Conservation (phyloP, 2,797 vertebrate genomes). For the Sparidentex hasta region DNA sequence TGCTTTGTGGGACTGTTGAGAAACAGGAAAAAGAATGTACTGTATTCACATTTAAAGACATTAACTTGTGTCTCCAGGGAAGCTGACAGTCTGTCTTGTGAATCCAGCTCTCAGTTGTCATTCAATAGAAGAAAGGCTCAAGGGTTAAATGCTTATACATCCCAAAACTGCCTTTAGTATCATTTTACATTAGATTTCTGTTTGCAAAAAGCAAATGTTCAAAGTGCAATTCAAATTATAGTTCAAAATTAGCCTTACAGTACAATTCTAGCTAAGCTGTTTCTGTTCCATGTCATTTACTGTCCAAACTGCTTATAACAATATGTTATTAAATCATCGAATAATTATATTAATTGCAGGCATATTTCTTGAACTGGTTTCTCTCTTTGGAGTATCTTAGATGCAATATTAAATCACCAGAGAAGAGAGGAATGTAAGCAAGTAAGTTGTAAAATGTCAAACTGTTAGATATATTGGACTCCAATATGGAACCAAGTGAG, state of each 20-base stretch:
- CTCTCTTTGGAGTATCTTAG: neutral
- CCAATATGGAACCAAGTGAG: constrained; percentile 32
- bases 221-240: neutral
- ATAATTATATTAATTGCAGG: neutral
- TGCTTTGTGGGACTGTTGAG: too few relatives aligned
- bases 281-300: neutral
- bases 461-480: constrained; percentile 37
- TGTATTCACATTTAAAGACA: too few relatives aligned
- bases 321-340: neutral
- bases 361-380: neutral
- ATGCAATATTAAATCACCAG: neutral
- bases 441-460: constrained; percentile 30
- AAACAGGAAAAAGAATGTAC: too few relatives aligned
- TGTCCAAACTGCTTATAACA: neutral
- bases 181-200: neutral
- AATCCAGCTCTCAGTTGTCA: neutral
- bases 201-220: neutral
- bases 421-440: neutral
- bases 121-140: too few relatives aligned
- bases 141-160: neutral
- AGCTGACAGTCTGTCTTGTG: neutral
- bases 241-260: neutral
- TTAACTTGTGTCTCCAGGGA: too few relatives aligned
- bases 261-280: neutral
- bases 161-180: neutral